A percentile compares a stretch with the other conserved stretches of the same genome.
Conservation (phyloP, 1,140 invertebrate species). For the Druon quercuslanigerum region DNA sequence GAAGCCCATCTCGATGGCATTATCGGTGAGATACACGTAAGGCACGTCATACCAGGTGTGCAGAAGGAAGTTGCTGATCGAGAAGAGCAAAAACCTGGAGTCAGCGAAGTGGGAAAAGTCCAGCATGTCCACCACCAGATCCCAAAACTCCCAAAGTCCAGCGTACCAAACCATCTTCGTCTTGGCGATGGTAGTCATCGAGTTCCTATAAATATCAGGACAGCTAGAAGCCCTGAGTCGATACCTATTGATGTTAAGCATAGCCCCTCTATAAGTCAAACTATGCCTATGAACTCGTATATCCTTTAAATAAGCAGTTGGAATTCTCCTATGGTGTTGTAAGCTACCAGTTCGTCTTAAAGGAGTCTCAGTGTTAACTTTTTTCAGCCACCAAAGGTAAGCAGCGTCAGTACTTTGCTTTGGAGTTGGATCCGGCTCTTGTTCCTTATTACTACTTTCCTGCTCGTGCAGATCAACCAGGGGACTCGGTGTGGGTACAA, state of each 20-base stretch:
- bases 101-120: constrained; percentile 88
- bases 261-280: constrained; percentile 89
- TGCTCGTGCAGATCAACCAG: constrained; percentile 50
- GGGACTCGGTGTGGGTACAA: constrained; percentile 50
- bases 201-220: constrained; percentile 91
- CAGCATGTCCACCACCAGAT: constrained; percentile 84
- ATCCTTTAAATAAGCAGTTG: constrained; percentile 82
- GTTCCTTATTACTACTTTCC: constrained; percentile 33
- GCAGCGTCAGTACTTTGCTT: constrained; percentile 71
- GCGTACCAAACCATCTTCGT: constrained; percentile 85
- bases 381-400: constrained; percentile 78
- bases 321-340: constrained; percentile 73
- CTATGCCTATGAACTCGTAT: constrained; percentile 84
- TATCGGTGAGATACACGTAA: constrained; percentile 89
- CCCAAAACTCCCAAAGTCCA: constrained; percentile 85
- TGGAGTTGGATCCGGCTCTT: constrained; percentile 51
- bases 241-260: constrained; percentile 90
- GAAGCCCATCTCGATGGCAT: constrained; percentile 84
- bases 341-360: constrained; percentile 69
- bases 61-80: constrained; percentile 89
- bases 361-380: constrained; percentile 62
- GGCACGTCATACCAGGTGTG: constrained; percentile 94
- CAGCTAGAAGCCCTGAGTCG: constrained; percentile 88
- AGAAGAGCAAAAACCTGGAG: constrained; percentile 85
- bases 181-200: constrained; percentile 90